Percentiles rank a stretch among this genome's conserved stretches.
Conservation (phyloP, 2,113 vertebrate genomes). For the Promerops cafer region DNA sequence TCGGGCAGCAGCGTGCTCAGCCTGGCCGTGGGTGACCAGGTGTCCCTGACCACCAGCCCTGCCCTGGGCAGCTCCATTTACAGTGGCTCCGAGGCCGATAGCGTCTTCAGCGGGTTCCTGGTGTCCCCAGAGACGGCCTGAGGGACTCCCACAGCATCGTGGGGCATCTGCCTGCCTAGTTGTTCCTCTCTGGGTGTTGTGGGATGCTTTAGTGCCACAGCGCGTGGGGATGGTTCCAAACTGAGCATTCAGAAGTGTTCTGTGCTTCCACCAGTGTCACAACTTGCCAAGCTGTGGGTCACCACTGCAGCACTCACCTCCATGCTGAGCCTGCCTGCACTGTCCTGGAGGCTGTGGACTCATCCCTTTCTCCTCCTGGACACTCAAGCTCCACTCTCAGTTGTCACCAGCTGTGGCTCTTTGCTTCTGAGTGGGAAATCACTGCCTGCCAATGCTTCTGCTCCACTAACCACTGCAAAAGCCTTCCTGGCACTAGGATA, state of each 20-base stretch:
- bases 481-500: background rate
- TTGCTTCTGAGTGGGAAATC: background rate
- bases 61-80: background rate
- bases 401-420: background rate
- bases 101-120: slow-evolving; percentile 83
- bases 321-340: rapidly evolving
- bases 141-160: rapidly evolving
- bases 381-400: background rate
- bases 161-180: background rate
- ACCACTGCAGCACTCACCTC: background rate
- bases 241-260: background rate
- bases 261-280: background rate
- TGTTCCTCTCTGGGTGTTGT: rapidly evolving
- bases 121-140: slow-evolving; percentile 37
- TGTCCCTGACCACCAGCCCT: slow-evolving; percentile 62
- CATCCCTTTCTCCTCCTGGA: background rate
- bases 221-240: background rate
- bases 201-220: background rate
- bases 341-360: background rate
- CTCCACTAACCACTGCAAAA: background rate
- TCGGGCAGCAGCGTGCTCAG: slow-evolving; percentile 75
- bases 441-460: background rate
- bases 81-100: slow-evolving; percentile 17
- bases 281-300: background rate
- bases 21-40: slow-evolving; percentile 19